phyloP scores from a whole-genome alignment of 2,888 invertebrate genomes.

The Limnephilus marmoratus region DNA sequence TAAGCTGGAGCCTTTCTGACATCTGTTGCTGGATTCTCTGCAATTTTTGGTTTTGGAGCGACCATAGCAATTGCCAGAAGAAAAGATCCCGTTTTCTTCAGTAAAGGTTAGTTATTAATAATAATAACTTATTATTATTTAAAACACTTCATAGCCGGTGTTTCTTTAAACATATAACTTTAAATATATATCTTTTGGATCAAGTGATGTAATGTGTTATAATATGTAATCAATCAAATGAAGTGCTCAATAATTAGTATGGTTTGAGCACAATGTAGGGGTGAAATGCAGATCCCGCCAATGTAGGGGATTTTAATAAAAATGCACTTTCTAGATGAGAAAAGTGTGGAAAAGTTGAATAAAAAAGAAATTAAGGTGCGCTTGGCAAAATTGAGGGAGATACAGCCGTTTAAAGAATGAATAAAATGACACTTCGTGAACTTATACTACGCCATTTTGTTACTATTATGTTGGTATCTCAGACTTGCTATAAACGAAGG shows the following conservation, averaged over 20 bases:
- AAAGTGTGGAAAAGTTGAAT: too few relatives aligned
- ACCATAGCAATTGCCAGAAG: slow-evolving; percentile 88
- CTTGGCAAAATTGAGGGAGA: too few relatives aligned
- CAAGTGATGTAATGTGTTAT: background rate
- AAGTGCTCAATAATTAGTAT: background rate
- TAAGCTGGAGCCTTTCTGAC: slow-evolving; percentile 84
- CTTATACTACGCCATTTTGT: too few relatives aligned
- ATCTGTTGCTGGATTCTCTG: slow-evolving; percentile 86
- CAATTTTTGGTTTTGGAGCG: slow-evolving; percentile 88
- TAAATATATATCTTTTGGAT: background rate
- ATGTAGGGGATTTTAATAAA: too few relatives aligned
- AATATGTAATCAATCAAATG: background rate
- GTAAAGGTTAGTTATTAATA: slow-evolving; percentile 76
- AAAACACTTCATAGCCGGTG: background rate
- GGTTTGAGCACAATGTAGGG: background rate
- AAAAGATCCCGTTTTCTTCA: slow-evolving; percentile 87
- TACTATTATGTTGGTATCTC: too few relatives aligned
- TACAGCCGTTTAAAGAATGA: too few relatives aligned
- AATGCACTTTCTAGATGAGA: too few relatives aligned
- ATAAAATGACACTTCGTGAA: too few relatives aligned
- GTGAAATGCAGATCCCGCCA: too few relatives aligned
- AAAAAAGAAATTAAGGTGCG: too few relatives aligned
- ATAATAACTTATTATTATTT: background rate
- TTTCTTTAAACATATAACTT: too few relatives aligned
- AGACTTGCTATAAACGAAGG: too few relatives aligned